Evolutionary conservation across 2,888 invertebrate genomes (phyloP), one percentile per base, ranked within the genome.

Genomic region (Pseudococcus jackbeardsleyi): DNA sequence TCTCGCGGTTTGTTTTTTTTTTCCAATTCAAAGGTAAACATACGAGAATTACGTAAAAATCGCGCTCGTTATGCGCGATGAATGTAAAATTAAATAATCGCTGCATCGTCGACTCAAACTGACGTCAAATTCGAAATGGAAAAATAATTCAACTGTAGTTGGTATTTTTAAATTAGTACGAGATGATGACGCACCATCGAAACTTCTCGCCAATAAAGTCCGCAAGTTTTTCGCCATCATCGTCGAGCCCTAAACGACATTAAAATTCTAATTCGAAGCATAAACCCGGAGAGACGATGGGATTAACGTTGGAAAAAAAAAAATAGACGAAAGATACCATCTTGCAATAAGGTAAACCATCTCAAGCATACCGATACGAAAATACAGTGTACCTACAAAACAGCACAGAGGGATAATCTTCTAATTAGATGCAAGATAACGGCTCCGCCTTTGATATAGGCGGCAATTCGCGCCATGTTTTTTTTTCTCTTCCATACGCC

Each of bases 401-500:
- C 33, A 33, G 12, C 26, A 33, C 11, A 26, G 26, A 72, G 11
- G 68, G 68, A 72, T 72, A 72, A 72, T 72, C 68, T 72, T 72
- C 68, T 72, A 72, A 72, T 72, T 72, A 72, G 68, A 72, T 72
- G 26, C 68, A 72, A 72, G 59, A 59, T 59, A 59, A 72, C 68
- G 33, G 68, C 68, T 72, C 68, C 68, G 68, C 68, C 68, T 72
- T 72, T 72, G 26, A 33, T 33, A 33, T 15, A 72, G 59, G 59
- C 59, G 33, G 26, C 68, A 72, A 72, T 72, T 72, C 68, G 68
- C 68, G 68, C 68, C 68, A 72, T 72, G 68, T 72, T 72, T 72
- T 72, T 72, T 72, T 72, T 33, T 33, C 26, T 33, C 26, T 33
- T 33, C 26, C 59, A 72, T 22, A 22, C 68, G 26, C 22, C 22